phyloP scores from a whole-genome alignment of 2,113 vertebrate species.

The Halcyon senegalensis region DNA sequence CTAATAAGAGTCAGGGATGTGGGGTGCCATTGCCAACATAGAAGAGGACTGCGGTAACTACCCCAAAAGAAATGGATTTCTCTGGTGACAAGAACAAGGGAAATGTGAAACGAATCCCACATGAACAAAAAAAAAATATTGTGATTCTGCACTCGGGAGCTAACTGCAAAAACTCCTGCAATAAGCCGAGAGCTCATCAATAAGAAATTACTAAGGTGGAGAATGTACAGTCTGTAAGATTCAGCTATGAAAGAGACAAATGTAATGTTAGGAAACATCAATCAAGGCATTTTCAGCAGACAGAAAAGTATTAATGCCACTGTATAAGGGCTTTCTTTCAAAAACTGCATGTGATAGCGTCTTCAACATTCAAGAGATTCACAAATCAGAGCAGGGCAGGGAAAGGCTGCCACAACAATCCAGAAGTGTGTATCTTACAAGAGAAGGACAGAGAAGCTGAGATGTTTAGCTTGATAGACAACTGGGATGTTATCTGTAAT shows the following conservation, averaged over 20 bases:
- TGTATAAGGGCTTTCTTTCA: neutral
- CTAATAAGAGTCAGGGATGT: neutral
- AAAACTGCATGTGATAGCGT: neutral
- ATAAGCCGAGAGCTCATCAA: slow-evolving; percentile 6
- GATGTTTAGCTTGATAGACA: neutral
- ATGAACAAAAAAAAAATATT: neutral
- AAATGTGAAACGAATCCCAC: neutral
- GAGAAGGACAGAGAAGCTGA: neutral
- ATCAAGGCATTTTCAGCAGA: slow-evolving; percentile 19
- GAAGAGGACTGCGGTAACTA: neutral
- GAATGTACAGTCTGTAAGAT: neutral
- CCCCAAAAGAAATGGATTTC: neutral
- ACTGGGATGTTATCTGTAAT: neutral
- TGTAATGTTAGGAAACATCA: slow-evolving; percentile 22
- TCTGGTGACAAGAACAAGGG: neutral
- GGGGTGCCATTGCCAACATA: neutral
- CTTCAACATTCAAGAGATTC: neutral
- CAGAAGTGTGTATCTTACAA: neutral
- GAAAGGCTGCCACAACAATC: neutral
- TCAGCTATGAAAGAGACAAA: slow-evolving; percentile 34
- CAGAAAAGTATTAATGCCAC: neutral
- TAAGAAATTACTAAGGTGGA: neutral
- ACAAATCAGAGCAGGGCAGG: neutral
- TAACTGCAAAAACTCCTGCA: neutral
- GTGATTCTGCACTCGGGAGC: neutral